Evolutionary conservation across 2,797 vertebrate species (phyloP).

Genomic region (Erethizon dorsatum): DNA sequence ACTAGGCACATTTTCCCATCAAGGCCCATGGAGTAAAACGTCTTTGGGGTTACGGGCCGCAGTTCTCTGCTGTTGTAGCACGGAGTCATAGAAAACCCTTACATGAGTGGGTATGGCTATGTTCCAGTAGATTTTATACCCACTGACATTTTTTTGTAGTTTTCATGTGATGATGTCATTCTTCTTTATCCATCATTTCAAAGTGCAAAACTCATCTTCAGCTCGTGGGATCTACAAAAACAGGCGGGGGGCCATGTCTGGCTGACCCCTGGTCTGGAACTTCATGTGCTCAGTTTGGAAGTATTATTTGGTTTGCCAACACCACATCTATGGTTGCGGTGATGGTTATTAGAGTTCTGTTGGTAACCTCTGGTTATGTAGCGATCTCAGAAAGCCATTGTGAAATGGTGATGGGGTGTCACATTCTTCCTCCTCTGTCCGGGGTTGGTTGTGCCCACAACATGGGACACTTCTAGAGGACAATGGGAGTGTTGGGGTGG

Average conservation of each 20-base stretch:
- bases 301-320: not conserved
- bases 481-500: not conserved
- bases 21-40: not conserved
- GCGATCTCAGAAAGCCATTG: not conserved
- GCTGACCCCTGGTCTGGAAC: not conserved
- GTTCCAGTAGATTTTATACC: not conserved
- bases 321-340: not conserved
- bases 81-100: not conserved
- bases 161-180: not conserved
- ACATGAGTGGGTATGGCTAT: not conserved
- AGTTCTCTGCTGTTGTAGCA: not conserved
- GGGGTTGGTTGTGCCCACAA: no score
- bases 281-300: not conserved
- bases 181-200: not conserved
- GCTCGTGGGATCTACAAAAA: not conserved
- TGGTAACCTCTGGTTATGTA: not conserved
- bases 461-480: not conserved
- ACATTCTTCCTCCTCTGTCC: not conserved
- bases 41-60: not conserved
- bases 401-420: not conserved
- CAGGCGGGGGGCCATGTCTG: not conserved
- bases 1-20: not conserved
- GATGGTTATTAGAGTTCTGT: not conserved
- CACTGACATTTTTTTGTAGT: slow-evolving; percentile 2
- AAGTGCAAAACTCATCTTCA: not conserved